Conservation (phyloP, 2,797 vertebrate species). For the Notolabrus celidotus region DNA sequence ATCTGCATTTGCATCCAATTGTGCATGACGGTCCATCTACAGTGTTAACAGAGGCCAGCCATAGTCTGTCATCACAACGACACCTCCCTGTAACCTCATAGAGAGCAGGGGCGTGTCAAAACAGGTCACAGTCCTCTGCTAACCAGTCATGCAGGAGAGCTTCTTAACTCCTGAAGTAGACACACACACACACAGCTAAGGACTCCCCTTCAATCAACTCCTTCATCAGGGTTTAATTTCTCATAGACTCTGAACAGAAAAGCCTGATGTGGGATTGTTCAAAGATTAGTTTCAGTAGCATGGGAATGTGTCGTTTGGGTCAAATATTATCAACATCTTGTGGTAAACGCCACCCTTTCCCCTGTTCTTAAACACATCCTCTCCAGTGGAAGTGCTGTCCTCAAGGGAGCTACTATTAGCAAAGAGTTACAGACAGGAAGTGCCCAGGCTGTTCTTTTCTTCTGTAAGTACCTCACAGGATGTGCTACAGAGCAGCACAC, state of each 20-base stretch:
- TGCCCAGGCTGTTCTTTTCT: conserved; percentile 37
- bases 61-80: conserved; percentile 36
- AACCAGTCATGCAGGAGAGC: conserved; percentile 58
- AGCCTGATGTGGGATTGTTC: not conserved
- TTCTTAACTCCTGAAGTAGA: conserved; percentile 22
- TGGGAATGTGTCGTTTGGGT: not conserved
- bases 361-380: conserved; percentile 64
- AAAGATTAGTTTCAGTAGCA: not conserved
- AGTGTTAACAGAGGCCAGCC: conserved; percentile 29
- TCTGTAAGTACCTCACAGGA: conserved; percentile 33
- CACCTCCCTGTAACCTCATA: conserved; percentile 19
- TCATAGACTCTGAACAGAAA: not conserved
- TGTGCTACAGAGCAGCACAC: conserved; percentile 8
- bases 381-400: conserved; percentile 31
- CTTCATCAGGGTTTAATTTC: not conserved
- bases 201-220: not conserved
- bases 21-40: not conserved
- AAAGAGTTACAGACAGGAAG: conserved; percentile 62
- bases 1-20: conserved; percentile 5
- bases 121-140: conserved; percentile 44
- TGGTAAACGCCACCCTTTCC: conserved; percentile 33
- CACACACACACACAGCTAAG: not conserved
- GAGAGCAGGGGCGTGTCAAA: not conserved
- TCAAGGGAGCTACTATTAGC: conserved; percentile 39
- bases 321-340: conserved; percentile 16